Evolutionary conservation across 2,797 vertebrate genomes (phyloP).

Genomic region (Choloepus didactylus): DNA sequence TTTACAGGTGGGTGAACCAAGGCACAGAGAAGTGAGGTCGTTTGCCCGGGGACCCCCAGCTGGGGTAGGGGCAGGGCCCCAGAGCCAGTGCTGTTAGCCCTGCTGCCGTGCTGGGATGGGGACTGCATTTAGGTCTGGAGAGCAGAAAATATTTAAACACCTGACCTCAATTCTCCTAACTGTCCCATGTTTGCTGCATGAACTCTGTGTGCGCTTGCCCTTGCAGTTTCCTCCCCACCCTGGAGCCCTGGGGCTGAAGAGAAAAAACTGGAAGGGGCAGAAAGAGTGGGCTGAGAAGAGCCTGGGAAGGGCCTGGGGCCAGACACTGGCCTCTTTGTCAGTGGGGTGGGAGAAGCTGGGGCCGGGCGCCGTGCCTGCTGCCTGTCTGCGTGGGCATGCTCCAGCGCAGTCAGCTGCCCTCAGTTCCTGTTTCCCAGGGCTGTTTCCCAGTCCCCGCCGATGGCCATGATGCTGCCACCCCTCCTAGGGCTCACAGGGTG

Average conservation of each 20-base stretch:
- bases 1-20: not conserved
- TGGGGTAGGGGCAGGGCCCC: not conserved
- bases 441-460: too few relatives aligned
- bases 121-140: not conserved
- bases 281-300: not conserved
- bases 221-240: not conserved
- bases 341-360: constrained; percentile 15
- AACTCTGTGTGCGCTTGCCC: not conserved
- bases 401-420: not conserved
- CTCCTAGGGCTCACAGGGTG: not conserved
- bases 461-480: too few relatives aligned
- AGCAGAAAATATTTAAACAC: not conserved
- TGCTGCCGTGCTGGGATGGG: not conserved
- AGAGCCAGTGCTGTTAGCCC: not conserved
- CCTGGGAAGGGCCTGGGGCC: not conserved
- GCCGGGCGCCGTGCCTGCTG: not conserved
- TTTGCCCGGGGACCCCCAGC: not conserved
- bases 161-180: not conserved
- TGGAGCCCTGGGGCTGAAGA: not conserved
- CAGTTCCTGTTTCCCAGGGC: not conserved
- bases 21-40: not conserved
- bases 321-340: constrained; percentile 76
- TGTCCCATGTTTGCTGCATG: not conserved
- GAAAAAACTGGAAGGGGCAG: not conserved
- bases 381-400: not conserved